Percentiles rank a stretch among this genome's conserved stretches.
phyloP scores from a whole-genome alignment of 2,888 invertebrate species.

The Seira musarum region DNA sequence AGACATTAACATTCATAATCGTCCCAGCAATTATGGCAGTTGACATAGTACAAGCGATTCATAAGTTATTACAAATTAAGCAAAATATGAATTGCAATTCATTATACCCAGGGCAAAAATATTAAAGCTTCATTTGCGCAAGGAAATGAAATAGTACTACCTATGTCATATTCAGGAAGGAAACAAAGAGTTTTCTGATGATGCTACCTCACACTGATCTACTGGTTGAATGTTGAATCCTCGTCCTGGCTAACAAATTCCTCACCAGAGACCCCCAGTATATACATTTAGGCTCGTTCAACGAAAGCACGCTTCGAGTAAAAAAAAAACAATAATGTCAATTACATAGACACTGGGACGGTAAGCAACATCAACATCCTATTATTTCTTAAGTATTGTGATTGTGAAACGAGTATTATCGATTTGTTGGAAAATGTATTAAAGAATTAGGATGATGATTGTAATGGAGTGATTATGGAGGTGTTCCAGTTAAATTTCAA shows the following conservation, averaged over 20 bases:
- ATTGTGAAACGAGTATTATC: not conserved
- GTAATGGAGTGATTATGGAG: too few relatives aligned
- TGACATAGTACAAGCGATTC: not conserved
- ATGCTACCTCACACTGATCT: not conserved
- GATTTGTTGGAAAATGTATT: not conserved
- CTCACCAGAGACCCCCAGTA: slow-evolving; percentile 14
- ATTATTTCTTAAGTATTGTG: not conserved
- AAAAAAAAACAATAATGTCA: not conserved
- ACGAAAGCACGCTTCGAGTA: not conserved
- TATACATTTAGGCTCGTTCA: not conserved
- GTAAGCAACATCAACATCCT: not conserved
- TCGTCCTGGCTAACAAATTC: not conserved
- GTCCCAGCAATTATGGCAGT: slow-evolving; percentile 22
- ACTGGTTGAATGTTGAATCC: not conserved
- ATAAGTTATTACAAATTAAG: not conserved
- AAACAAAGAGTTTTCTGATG: not conserved
- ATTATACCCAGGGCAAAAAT: not conserved
- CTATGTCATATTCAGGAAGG: not conserved
- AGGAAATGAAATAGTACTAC: not conserved
- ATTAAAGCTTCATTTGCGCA: not conserved
- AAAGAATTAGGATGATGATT: too few relatives aligned
- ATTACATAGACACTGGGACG: not conserved
- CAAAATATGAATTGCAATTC: not conserved
- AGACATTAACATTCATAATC: slow-evolving; percentile 54
- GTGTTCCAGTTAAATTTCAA: too few relatives aligned